A percentile compares a stretch with the other conserved stretches of the same genome.
These are phyloP conservation scores for Dichetophora obliterata DNA, from an alignment of 2,888 invertebrate species.

Conservation along the genomic window DNA sequence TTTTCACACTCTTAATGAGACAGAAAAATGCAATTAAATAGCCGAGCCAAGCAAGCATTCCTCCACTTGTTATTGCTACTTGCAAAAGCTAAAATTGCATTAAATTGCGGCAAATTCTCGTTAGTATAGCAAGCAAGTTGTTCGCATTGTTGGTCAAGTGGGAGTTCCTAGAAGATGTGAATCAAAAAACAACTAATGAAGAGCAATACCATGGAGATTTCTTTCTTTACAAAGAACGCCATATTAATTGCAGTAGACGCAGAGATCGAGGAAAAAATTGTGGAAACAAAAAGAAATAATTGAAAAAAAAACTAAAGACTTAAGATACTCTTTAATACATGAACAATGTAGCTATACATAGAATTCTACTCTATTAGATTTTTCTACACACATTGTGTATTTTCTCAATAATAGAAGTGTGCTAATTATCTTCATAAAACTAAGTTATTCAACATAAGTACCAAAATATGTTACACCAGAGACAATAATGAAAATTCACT, in stretches of 20 bases:
- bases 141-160: background rate
- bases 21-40: conserved; percentile 91
- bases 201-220: conserved; percentile 31
- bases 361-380: too few species aligned
- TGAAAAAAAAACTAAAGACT: background rate
- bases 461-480: too few species aligned
- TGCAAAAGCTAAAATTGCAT: conserved; percentile 36
- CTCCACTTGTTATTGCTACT: conserved; percentile 33
- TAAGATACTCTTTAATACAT: too few species aligned
- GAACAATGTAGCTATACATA: too few species aligned
- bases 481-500: too few species aligned
- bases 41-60: conserved; percentile 38
- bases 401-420: too few species aligned
- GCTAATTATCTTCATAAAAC: too few species aligned
- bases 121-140: background rate
- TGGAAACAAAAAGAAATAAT: too few species aligned
- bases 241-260: conserved; percentile 14
- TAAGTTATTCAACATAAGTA: too few species aligned
- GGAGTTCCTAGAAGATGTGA: background rate
- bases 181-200: conserved; percentile 26
- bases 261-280: too few species aligned
- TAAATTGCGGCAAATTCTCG: conserved; percentile 32
- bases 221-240: background rate
- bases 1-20: conserved; percentile 90
- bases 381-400: too few species aligned